Base-by-base conservation (phyloP, 2,113 vertebrate genomes). In the Gambusia holbrooki region DNA sequence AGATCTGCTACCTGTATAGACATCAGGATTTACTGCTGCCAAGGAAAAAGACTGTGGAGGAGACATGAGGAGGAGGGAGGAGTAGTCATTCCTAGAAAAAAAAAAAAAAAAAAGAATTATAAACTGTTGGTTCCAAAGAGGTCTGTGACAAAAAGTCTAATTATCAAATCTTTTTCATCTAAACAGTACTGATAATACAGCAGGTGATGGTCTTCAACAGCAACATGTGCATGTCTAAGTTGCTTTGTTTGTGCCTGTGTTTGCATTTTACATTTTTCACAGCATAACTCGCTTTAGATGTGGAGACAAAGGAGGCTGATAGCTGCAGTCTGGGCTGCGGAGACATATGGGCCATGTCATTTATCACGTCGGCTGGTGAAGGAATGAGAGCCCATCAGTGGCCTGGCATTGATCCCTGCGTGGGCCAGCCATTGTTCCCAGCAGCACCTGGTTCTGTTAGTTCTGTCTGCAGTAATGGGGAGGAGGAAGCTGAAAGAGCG, bases 381-480 rank as follows among this genome's bases (percentile, higher is more conserved):
- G 93, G 91, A 93, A 93, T 89, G 90, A 92, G 90, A 90, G 82
- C 84, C 93, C 89, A 86, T 93, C 91, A 92, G 91, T 83, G 87
- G 86, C 86, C 88, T 89, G 90, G 84, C 92, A 93, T 92, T 92
- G 92, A 91, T 92, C 90, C 90, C 89, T 84, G 90, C 42, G 77
- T 73, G 84, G 89, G 85, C 71, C 80, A 40, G 79, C 89, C 87
- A 91, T 93, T 93, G 92, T 93, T 93, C 89, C 83, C 82, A 85
- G 83, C 86, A 85, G 87, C 92, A 93, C 92, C 90, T 93, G 92
- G 90, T 84, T 82, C 65, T 67, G 65, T 45, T 86, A 88, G 85
- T 76, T 86, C 74, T 82, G 81, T 74, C 84, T 88, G 84, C 81
- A 73, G 86, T 90, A 90, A 88, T 83, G 70, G 83, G 80, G 69